Base-by-base conservation (phyloP, 2,113 vertebrate species). In the Rattus rattus region DNA sequence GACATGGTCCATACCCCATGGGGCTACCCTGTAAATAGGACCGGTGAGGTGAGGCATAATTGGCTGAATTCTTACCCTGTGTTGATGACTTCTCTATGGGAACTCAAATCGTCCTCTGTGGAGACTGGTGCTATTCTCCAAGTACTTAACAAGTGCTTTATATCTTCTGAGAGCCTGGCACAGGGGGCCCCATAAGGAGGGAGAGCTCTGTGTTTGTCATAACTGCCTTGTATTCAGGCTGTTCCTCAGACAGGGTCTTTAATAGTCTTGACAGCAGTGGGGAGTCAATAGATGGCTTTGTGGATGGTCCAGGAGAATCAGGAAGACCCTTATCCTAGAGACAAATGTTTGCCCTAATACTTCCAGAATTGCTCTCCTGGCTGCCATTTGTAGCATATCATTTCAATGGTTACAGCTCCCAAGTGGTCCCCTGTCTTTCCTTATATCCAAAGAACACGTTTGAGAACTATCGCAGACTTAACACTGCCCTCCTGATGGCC, bases 41-140 rank as follows among this genome's bases (percentile, higher is more conserved):
- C 90, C 49, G n/a, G 92, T 97, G 97, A 98, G 93, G 96, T 97
- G 96, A 97, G 69, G 90, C 67, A 43, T 98, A 97, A 97, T 97
- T 97, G 94, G 83, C 92, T 96, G 96, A 92, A 98, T 97, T 96
- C 97, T 97, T 96, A 69, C 30, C 70, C 97, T 97, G 88, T 94
- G 95, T 96, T 83, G 95, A 92, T 97, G 97, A 92, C 88, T 97
- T 98, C 96, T 95, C 97, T 96, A 97, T 97, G 97, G 96, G 96
- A 98, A 97, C 97, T 89, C 47, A 92, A 96, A 91, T 91, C 72
- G 2, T 93, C 85, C 91, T 97, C 92, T 85, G 67, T 87, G 96
- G 95, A 94, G 92, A 90, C 67, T 79, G 88, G 84, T 96, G 96
- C 96, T 97, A 96, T 97, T 97, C 97, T 97, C 95, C 96, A 96